These are phyloP conservation scores for Arctia plantaginis DNA, from an alignment of 2,888 invertebrate genomes.

Conservation along the genomic window DNA sequence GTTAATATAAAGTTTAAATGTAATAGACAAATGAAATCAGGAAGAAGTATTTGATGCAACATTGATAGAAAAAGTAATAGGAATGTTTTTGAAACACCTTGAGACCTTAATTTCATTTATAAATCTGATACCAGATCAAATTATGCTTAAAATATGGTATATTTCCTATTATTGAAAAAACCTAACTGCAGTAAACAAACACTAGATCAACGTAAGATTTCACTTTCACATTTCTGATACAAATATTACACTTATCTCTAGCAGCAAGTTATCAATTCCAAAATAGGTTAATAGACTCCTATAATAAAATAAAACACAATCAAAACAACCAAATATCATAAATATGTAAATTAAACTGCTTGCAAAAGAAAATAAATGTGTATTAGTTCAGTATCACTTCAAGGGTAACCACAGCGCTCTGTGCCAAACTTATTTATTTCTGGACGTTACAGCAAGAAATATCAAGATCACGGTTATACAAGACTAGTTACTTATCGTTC, in stretches of 20 bases:
- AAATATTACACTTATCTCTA: background rate
- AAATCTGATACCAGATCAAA: background rate
- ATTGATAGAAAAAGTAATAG: background rate
- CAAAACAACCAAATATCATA: background rate
- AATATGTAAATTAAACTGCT: constrained; percentile 1
- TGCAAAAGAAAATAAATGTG: constrained; percentile 30
- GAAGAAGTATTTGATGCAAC: background rate
- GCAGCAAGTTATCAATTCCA: background rate
- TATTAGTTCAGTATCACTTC: constrained; percentile 53
- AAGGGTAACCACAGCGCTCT: constrained; percentile 69
- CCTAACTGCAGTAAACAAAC: too few species aligned
- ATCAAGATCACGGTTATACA: constrained; percentile 69
- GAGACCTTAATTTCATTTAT: background rate
- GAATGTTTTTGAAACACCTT: background rate
- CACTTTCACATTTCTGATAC: background rate
- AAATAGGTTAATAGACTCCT: background rate
- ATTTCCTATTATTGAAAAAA: background rate
- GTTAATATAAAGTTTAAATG: background rate
- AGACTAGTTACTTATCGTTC: constrained; percentile 24
- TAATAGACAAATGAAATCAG: background rate
- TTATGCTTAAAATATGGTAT: background rate
- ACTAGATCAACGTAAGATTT: background rate
- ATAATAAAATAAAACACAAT: background rate
- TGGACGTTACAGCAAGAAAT: constrained; percentile 54
- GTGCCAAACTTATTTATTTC: constrained; percentile 81